Base-by-base conservation (phyloP, 2,888 invertebrate species). In the Eupelmus urozonus region DNA sequence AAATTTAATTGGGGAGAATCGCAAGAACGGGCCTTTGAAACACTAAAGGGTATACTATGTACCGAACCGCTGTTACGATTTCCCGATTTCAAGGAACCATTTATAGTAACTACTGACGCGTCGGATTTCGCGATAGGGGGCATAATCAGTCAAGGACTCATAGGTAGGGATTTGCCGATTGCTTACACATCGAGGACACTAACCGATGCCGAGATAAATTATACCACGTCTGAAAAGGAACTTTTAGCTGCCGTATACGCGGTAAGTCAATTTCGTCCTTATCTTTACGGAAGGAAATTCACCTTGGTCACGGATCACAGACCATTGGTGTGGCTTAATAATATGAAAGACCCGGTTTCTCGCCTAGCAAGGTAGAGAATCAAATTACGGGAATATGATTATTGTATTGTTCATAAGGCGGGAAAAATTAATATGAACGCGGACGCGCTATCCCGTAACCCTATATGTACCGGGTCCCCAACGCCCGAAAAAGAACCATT, bases 71-170 rank as follows among this genome's bases (percentile, higher is more conserved):
- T 65, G 1, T n/a, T 65, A n/a, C 49, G 42, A n/a, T 65, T 16
- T n/a, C 49, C 65, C 7, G 40, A 65, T 27, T 49, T 65, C 4
- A n/a, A 3, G 1, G 16, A 60, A 1, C 45, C 49, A 0, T 71
- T 71, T 49, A n/a, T 60, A 0, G 27, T 71, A 3, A 71, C 71
- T 0, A 60, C 49, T 5, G 49, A 60, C 16, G 60, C 60, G 1
- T 71, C 71, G 1, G 71, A 60, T 18, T 59, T 13, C 7, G 71
- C 71, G 0, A 1, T 60, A 11, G 71, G 60, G 1, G 51, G 7
- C 0, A 13, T 71, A 0, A 16, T 71, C 0, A 42, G 25, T 16
- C 69, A 69, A 23, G 57, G 60, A 18, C 16, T 4, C 5, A 40
- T 60, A 7, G 60, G 49, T 0, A 65, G 25, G 5, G 51, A 65